These are phyloP conservation scores for Unio delphinus DNA, from an alignment of 2,888 invertebrate genomes.

Conservation along the genomic window DNA sequence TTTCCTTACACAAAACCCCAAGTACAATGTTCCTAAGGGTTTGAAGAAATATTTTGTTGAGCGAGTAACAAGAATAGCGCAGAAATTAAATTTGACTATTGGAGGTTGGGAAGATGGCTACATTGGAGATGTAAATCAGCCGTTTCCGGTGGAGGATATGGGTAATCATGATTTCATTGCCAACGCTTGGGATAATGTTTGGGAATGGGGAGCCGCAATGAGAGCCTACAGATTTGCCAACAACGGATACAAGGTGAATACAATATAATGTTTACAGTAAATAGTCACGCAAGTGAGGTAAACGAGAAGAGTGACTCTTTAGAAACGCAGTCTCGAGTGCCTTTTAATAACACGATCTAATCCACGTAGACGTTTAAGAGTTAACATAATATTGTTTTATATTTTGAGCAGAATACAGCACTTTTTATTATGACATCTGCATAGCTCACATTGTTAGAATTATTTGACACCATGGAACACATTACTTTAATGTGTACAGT, in stretches of 20 bases:
- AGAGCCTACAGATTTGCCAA: constrained; percentile 56
- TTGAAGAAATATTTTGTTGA: constrained; percentile 44
- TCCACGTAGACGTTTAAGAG: too few relatives aligned
- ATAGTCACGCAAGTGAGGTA: background rate
- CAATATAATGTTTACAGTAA: background rate
- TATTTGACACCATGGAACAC: too few relatives aligned
- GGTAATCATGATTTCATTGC: constrained; percentile 26
- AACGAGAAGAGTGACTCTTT: too few relatives aligned
- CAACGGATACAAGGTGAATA: constrained; percentile 53
- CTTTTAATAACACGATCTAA: background rate
- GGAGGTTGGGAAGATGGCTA: constrained; percentile 63
- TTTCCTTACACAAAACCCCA: constrained; percentile 12
- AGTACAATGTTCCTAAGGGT: constrained; percentile 25
- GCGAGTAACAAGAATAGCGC: constrained; percentile 22
- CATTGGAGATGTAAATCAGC: constrained; percentile 23
- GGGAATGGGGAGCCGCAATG: constrained; percentile 50
- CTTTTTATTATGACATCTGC: too few relatives aligned
- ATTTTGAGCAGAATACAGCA: too few relatives aligned
- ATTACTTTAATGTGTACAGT: too few relatives aligned
- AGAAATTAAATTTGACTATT: constrained; percentile 31
- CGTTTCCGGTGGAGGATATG: constrained; percentile 26
- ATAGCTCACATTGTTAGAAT: too few relatives aligned
- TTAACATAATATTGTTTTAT: too few relatives aligned
- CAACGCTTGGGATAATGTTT: constrained; percentile 55
- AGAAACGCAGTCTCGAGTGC: too few relatives aligned